Evolutionary conservation across 2,113 vertebrate genomes (phyloP).

Genomic region (Cyphomyrus plagiostoma): DNA sequence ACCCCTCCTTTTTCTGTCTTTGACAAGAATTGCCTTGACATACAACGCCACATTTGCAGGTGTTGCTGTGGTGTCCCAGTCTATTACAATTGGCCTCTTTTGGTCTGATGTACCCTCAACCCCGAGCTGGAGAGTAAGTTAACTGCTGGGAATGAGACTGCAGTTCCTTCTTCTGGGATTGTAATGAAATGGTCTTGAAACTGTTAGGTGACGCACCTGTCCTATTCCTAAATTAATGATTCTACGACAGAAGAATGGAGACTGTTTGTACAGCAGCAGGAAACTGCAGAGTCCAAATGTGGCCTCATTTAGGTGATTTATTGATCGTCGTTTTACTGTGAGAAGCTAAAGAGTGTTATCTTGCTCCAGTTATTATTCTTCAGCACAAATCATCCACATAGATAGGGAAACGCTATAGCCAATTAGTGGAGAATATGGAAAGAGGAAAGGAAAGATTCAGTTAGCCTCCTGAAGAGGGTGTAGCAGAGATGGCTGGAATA

Average conservation of each 20-base stretch:
- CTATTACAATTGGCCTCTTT: slow-evolving; percentile 15
- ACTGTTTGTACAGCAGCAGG: neutral
- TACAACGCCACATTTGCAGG: neutral
- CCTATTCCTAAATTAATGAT: slow-evolving; percentile 19
- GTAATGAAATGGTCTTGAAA: slow-evolving; percentile 15
- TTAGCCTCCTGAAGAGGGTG: neutral
- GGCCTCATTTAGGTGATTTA: slow-evolving; percentile 24
- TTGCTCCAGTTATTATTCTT: neutral
- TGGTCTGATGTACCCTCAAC: neutral
- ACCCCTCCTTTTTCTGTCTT: slow-evolving; percentile 3
- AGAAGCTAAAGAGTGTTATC: slow-evolving; percentile 18
- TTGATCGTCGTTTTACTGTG: neutral
- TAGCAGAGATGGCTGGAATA: neutral
- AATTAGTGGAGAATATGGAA: slow-evolving; percentile 2
- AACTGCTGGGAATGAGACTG: slow-evolving; percentile 4
- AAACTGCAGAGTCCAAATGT: slow-evolving; percentile 12
- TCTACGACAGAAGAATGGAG: neutral
- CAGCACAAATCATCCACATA: slow-evolving; percentile 8
- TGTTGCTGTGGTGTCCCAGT: neutral
- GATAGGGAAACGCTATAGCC: neutral
- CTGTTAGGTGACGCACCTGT: slow-evolving; percentile 9
- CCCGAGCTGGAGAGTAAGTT: neutral
- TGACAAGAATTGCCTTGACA: slow-evolving; percentile 6
- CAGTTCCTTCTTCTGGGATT: slow-evolving; percentile 1
- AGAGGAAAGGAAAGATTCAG: slow-evolving; percentile 8